phyloP scores from a whole-genome alignment of 2,113 vertebrate genomes.

The Elephas maximus region DNA sequence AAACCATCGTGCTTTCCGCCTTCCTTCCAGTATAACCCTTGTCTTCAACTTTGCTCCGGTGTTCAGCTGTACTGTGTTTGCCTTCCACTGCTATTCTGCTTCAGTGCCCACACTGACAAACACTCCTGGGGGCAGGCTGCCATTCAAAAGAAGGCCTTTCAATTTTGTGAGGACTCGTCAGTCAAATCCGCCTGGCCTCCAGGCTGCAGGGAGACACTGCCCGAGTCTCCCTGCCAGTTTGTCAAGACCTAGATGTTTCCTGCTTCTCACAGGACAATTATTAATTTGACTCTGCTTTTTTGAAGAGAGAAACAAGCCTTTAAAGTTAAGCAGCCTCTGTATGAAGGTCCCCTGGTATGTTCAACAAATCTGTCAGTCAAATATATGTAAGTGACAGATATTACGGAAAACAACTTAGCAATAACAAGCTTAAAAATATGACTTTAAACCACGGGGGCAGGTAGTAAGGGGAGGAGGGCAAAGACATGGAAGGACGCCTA shows the following conservation, averaged over 20 bases:
- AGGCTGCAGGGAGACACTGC: slow-evolving; percentile 43
- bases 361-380: slow-evolving; percentile 71
- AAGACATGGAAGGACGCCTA: neutral
- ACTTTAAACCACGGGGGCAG: neutral
- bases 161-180: slow-evolving; percentile 59
- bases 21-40: no score
- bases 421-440: slow-evolving; percentile 50
- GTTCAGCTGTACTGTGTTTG: slow-evolving; percentile 51
- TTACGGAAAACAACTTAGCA: neutral
- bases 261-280: slow-evolving; percentile 50
- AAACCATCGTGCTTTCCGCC: neutral
- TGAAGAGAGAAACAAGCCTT: slow-evolving; percentile 61
- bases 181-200: slow-evolving; percentile 27
- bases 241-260: slow-evolving; percentile 51
- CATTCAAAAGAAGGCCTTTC: slow-evolving; percentile 72
- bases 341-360: neutral
- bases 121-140: slow-evolving; percentile 46
- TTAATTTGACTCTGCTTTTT: slow-evolving; percentile 57
- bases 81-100: slow-evolving; percentile 64
- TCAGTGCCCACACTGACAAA: slow-evolving; percentile 68
- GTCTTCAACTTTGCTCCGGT: slow-evolving; percentile 6
- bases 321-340: neutral
- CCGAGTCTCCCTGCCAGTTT: neutral
- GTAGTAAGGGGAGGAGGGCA: neutral
- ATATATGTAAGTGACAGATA: slow-evolving; percentile 21